These are phyloP conservation scores for Bombus cullumanus DNA, from an alignment of 1,140 invertebrate species.

Conservation along the genomic window DNA sequence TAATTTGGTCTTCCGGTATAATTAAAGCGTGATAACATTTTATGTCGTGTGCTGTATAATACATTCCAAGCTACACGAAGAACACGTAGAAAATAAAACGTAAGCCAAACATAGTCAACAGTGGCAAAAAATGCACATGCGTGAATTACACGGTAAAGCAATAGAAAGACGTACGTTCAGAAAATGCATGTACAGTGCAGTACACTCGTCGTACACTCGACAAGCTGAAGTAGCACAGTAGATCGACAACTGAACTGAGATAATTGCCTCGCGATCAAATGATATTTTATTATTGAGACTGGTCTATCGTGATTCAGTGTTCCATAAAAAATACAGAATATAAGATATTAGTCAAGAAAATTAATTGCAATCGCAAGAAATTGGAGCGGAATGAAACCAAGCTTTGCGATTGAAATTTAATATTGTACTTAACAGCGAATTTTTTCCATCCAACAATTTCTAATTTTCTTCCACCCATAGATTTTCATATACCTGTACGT, in stretches of 20 bases:
- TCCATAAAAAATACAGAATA: too few species aligned
- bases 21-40: not conserved
- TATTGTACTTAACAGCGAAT: not conserved
- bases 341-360: not conserved
- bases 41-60: not conserved
- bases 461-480: not conserved
- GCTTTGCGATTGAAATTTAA: too few species aligned
- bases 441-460: not conserved
- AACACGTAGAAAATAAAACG: not conserved
- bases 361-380: not conserved
- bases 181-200: rapidly evolving
- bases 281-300: not conserved
- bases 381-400: not conserved
- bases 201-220: not conserved
- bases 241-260: not conserved
- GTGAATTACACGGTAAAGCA: too few species aligned
- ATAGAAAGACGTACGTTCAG: too few species aligned
- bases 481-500: too few species aligned
- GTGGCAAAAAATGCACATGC: too few species aligned
- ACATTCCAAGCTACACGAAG: not conserved
- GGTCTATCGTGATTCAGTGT: too few species aligned
- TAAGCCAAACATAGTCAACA: not conserved
- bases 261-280: not conserved
- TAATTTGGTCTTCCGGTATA: not conserved
- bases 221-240: not conserved